Evolutionary conservation across 2,888 invertebrate species (phyloP).

Genomic region (Danaus chrysippus): DNA sequence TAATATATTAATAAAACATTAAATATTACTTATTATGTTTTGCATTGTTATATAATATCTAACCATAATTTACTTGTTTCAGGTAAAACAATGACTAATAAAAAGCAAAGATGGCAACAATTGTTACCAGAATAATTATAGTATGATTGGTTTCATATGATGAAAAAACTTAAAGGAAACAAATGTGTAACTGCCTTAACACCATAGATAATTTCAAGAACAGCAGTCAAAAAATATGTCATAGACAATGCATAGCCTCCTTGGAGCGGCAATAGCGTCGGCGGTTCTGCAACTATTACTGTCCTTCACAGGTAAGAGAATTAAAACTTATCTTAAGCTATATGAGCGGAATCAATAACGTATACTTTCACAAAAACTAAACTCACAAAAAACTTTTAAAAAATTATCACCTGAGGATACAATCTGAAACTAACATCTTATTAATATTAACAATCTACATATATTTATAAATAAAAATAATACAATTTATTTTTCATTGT

Average conservation of each 20-base stretch:
- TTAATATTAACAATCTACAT: too few relatives aligned
- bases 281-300: slow-evolving; percentile 67
- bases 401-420: too few relatives aligned
- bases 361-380: too few relatives aligned
- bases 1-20: background rate
- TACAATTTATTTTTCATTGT: too few relatives aligned
- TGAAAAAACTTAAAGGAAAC: slow-evolving; percentile 55
- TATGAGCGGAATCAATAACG: background rate
- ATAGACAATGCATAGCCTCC: slow-evolving; percentile 73
- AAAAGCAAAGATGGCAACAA: slow-evolving; percentile 26
- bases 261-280: slow-evolving; percentile 64
- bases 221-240: slow-evolving; percentile 52
- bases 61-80: slow-evolving; percentile 39
- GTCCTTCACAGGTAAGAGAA: slow-evolving; percentile 57
- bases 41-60: background rate
- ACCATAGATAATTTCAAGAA: slow-evolving; percentile 62
- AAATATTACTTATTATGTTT: background rate
- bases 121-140: slow-evolving; percentile 7
- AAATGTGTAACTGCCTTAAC: slow-evolving; percentile 34
- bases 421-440: too few relatives aligned
- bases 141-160: slow-evolving; percentile 33
- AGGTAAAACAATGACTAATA: slow-evolving; percentile 45
- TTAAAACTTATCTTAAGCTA: background rate
- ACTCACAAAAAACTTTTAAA: too few relatives aligned
- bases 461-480: too few relatives aligned